Conservation (phyloP, 2,888 invertebrate genomes). For the Campoplex nolae region DNA sequence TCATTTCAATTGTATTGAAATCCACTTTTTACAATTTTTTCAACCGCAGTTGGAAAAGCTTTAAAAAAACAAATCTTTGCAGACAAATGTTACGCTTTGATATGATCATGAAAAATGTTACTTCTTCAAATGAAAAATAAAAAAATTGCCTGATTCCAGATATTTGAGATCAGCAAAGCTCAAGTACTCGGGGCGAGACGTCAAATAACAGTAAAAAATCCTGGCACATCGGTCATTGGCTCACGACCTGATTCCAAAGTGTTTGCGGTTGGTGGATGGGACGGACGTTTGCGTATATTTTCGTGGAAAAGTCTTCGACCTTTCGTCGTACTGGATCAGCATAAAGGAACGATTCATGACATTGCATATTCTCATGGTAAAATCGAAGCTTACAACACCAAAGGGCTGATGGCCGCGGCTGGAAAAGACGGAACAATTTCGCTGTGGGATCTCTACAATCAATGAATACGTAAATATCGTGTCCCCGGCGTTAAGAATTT, state of each 20-base stretch:
- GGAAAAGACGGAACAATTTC: slow-evolving; percentile 91
- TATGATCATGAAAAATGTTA: no score
- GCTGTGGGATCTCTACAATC: slow-evolving; percentile 92
- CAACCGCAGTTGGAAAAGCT: neutral
- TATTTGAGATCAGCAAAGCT: slow-evolving; percentile 77
- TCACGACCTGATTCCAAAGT: slow-evolving; percentile 90
- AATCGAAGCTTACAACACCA: slow-evolving; percentile 89
- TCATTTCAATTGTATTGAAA: neutral
- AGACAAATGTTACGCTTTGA: neutral
- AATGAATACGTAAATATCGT: slow-evolving; percentile 60
- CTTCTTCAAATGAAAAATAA: neutral
- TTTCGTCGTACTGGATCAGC: slow-evolving; percentile 90
- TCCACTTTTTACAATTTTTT: neutral
- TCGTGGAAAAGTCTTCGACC: slow-evolving; percentile 92
- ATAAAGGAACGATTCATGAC: slow-evolving; percentile 90
- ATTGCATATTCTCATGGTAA: slow-evolving; percentile 89
- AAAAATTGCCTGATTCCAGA: slow-evolving; percentile 69
- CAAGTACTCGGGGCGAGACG: slow-evolving; percentile 83
- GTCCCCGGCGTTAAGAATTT: neutral
- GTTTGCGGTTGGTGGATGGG: slow-evolving; percentile 91
- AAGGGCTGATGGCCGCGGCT: slow-evolving; percentile 90
- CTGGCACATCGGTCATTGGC: slow-evolving; percentile 89
- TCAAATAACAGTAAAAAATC: slow-evolving; percentile 89
- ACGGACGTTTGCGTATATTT: slow-evolving; percentile 90
- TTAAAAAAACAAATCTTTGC: neutral